Base-by-base conservation (phyloP, 2,113 vertebrate genomes). In the Orientallactaga bullata region DNA sequence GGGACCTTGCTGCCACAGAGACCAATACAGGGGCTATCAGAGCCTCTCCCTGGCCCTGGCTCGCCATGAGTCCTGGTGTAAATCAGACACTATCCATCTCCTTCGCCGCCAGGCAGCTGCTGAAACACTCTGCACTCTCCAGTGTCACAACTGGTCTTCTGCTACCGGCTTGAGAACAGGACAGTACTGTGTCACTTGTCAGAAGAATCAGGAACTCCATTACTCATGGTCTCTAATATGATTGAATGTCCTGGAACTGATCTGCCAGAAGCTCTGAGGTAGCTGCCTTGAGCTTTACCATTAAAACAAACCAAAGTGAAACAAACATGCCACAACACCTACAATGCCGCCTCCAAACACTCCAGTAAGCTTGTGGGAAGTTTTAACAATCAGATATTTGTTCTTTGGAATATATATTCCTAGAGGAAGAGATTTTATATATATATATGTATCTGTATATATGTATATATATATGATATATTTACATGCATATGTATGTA, bases 281-380 rank as follows among this genome's bases (percentile, higher is more conserved):
- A 97, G 93, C 88, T 92, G 81, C 42, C 74, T 63, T 61, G 76
- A 37, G 74, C 69, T 95, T 94, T 90, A 86, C 80, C 85, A 78
- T 72, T 94, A 72, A 92, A 93, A 23, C 58, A 37, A 77, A 86
- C 55, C 4, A 68, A 61, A 92, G 32, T 8, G 4, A 9, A 39
- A 66, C 71, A 28, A 66, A 39, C 3, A 17, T 2, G 32, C 12
- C 10, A 95, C 15, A 63, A 77, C 47, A 39, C 42, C 51, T 65
- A 17, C 66, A 88, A 84, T 55, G 92, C 51, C 21, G 30, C 3
- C 23, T 60, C 72, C 24, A 76, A 92, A 88, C 51, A 81, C 47
- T 74, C 65, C 55, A 68, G 47, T 78, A 84, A 87, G 47, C 66
- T 66, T 85, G 88, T 86, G 76, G 55, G 60, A 74, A 89, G 10